phyloP scores from a whole-genome alignment of 1,140 invertebrate species.

The Sitodiplosis mosellana region DNA sequence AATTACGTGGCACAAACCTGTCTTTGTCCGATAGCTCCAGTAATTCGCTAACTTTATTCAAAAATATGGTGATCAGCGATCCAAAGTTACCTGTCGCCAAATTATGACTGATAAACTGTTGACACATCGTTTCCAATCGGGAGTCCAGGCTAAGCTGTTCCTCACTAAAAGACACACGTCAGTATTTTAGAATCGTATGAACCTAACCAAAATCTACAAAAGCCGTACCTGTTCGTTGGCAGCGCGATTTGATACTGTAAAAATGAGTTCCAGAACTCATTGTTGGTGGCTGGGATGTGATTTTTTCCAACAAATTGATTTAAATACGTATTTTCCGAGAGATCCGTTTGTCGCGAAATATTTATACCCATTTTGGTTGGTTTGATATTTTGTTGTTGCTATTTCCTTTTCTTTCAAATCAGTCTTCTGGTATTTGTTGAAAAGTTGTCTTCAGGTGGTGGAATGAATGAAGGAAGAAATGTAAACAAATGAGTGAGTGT shows the following conservation, averaged over 20 bases:
- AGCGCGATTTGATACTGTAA: conserved; percentile 77
- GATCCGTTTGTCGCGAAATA: conserved; percentile 61
- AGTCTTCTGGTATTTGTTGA: no score
- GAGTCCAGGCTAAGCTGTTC: conserved; percentile 67
- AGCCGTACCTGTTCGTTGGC: conserved; percentile 43
- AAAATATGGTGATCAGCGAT: conserved; percentile 66
- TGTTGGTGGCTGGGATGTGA: conserved; percentile 56
- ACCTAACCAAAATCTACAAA: neutral
- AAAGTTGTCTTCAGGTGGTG: no score
- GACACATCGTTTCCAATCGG: conserved; percentile 48
- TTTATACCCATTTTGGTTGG: conserved; percentile 56
- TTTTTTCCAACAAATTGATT: conserved; percentile 58
- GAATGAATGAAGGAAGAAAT: no score
- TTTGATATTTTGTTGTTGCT: no score
- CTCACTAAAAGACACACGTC: conserved; percentile 30
- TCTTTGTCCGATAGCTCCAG: conserved; percentile 66
- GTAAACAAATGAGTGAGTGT: no score
- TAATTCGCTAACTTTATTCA: conserved; percentile 58
- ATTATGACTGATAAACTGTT: conserved; percentile 62
- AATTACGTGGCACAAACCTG: no score
- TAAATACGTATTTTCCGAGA: conserved; percentile 66
- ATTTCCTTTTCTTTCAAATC: no score
- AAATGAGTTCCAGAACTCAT: conserved; percentile 86
- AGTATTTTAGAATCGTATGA: conserved; percentile 1
- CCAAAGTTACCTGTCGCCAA: conserved; percentile 70